phyloP scores from a whole-genome alignment of 2,888 invertebrate species.

The Orgyia antiqua region DNA sequence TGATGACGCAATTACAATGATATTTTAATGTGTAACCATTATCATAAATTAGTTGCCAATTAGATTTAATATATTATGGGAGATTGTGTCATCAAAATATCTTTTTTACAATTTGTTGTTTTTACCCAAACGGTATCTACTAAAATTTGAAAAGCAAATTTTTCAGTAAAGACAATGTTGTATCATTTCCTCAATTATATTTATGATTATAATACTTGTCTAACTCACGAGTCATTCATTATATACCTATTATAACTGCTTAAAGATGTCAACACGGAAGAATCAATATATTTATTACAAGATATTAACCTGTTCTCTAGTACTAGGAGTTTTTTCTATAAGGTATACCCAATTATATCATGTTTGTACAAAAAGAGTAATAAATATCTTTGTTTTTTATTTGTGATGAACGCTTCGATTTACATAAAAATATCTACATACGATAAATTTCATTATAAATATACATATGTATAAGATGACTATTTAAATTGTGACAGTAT shows the following conservation, averaged over 20 bases:
- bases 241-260: background rate
- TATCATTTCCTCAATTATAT: background rate
- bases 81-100: conserved; percentile 46
- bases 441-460: too few species aligned
- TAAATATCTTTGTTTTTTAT: too few species aligned
- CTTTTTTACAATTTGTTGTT: conserved; percentile 28
- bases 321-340: too few species aligned
- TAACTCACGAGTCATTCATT: background rate
- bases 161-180: background rate
- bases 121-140: conserved; percentile 17
- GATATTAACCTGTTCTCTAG: too few species aligned
- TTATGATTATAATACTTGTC: too few species aligned
- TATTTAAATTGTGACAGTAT: too few species aligned
- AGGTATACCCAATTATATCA: too few species aligned
- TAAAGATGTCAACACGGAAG: background rate
- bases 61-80: conserved; percentile 55
- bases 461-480: too few species aligned
- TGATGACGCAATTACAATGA: conserved; percentile 51
- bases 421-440: too few species aligned
- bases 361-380: too few species aligned
- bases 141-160: conserved; percentile 11
- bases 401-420: too few species aligned
- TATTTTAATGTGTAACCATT: conserved; percentile 61
- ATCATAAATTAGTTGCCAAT: conserved; percentile 63
- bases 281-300: too few species aligned